A percentile compares a stretch with the other conserved stretches of the same genome.
These are phyloP conservation scores for Agonopterix heracliana DNA, from an alignment of 2,888 invertebrate genomes.

Conservation along the genomic window DNA sequence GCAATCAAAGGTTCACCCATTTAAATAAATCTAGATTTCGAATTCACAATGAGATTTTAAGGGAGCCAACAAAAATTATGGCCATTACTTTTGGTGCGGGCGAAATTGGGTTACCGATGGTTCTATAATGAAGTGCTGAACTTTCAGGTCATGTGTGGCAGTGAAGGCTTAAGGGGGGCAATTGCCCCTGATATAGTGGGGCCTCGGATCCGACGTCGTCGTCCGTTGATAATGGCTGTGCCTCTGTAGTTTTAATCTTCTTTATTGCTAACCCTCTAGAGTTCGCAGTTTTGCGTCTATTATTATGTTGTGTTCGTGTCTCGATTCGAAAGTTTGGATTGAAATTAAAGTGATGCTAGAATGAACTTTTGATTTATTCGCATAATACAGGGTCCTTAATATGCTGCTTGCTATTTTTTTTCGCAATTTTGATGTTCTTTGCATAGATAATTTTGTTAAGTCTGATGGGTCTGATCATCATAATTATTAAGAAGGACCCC, in stretches of 20 bases:
- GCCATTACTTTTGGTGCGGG: conserved; percentile 32
- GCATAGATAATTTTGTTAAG: too few relatives aligned
- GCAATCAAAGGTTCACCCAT: conserved; percentile 67
- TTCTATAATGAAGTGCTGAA: conserved; percentile 64
- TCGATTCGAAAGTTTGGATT: neutral
- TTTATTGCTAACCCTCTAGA: conserved; percentile 62
- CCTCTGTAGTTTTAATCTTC: conserved; percentile 67
- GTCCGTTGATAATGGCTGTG: conserved; percentile 42
- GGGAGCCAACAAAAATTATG: conserved; percentile 40
- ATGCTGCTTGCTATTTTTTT: too few relatives aligned
- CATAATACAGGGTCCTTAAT: too few relatives aligned
- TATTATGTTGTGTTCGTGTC: neutral
- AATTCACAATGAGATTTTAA: conserved; percentile 55
- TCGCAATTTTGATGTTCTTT: too few relatives aligned
- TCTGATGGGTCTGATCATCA: too few relatives aligned
- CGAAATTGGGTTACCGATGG: conserved; percentile 48
- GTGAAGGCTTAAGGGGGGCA: conserved; percentile 26
- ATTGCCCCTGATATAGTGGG: conserved; percentile 28
- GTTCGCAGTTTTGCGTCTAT: conserved; percentile 31
- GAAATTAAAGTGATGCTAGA: too few relatives aligned
- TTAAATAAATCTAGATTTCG: conserved; percentile 66
- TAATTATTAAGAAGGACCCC: too few relatives aligned
- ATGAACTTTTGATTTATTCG: too few relatives aligned
- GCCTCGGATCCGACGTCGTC: conserved; percentile 28
- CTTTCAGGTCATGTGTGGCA: conserved; percentile 62